Evolutionary conservation across 92 coral and sea anemone species (phyloP).

Genomic region (Chrysogorgia sp.): DNA sequence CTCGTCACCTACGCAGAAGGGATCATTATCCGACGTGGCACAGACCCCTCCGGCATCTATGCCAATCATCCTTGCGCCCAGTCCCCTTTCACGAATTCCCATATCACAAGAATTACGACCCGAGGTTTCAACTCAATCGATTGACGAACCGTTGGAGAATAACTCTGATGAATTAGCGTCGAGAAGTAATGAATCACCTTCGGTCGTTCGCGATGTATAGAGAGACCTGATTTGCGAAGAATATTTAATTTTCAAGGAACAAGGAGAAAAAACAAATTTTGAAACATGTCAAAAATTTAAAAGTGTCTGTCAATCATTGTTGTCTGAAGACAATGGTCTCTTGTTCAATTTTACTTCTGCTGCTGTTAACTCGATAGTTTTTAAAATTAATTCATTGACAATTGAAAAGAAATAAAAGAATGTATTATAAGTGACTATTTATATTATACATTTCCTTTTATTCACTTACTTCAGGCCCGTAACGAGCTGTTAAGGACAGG

Average conservation of each 20-base stretch:
- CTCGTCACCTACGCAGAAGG: conserved; percentile 89
- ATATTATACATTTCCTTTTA: not conserved
- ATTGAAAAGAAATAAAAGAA: not conserved
- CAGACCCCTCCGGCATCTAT: conserved; percentile 84
- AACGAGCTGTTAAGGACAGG: no score
- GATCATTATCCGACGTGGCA: conserved; percentile 93
- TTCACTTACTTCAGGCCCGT: no score
- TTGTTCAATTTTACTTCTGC: conserved; percentile 5
- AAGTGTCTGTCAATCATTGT: not conserved
- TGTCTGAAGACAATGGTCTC: not conserved
- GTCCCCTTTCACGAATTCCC: conserved; percentile 65
- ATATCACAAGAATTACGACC: not conserved
- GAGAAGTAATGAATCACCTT: not conserved
- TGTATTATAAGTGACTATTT: not conserved
- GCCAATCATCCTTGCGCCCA: conserved; percentile 97
- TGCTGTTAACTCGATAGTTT: not conserved
- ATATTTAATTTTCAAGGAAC: not conserved
- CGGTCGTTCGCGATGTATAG: conserved; percentile 31
- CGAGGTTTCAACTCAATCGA: not conserved
- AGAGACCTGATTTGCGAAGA: not conserved
- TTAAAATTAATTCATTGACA: not conserved
- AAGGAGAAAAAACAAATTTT: not conserved
- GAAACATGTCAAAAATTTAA: not conserved
- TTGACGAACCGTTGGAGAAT: conserved; percentile 18
- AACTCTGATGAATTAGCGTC: conserved; percentile 11